Evolutionary conservation across 2,797 vertebrate genomes (phyloP).

Genomic region (Urosaurus nigricauda): DNA sequence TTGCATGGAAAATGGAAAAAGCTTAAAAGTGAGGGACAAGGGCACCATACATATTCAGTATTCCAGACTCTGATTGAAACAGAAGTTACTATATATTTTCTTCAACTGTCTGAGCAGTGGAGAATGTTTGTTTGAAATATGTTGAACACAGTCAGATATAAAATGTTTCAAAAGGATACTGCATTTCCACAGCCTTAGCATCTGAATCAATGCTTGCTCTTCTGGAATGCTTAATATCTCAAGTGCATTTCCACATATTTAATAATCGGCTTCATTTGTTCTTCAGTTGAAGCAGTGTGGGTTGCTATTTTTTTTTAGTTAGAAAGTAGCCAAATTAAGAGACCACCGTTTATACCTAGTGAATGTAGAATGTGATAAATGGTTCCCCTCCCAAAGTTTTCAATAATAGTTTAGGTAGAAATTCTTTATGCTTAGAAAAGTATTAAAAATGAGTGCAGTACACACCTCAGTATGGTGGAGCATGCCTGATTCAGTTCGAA

Average conservation of each 20-base stretch:
- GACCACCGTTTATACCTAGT: background rate
- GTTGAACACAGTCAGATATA: background rate
- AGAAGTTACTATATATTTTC: background rate
- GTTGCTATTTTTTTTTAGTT: background rate
- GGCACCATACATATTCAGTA: too few species aligned
- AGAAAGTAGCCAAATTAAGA: too few species aligned
- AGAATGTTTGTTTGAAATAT: background rate
- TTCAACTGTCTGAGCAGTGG: background rate
- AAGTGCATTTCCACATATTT: background rate
- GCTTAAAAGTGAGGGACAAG: background rate
- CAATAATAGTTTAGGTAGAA: background rate
- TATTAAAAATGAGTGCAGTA: background rate
- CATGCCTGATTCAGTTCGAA: too few species aligned
- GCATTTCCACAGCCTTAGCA: background rate
- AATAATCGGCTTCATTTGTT: background rate
- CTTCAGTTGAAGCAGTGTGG: background rate
- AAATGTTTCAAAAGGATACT: background rate
- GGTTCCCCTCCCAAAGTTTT: too few species aligned
- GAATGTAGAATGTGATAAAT: background rate
- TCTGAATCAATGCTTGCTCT: background rate
- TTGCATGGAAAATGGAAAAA: background rate
- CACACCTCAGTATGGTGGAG: background rate
- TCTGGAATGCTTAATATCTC: background rate
- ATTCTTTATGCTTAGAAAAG: background rate
- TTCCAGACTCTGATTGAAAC: background rate